phyloP scores from a whole-genome alignment of 2,888 invertebrate species.

The Athalia rosae region DNA sequence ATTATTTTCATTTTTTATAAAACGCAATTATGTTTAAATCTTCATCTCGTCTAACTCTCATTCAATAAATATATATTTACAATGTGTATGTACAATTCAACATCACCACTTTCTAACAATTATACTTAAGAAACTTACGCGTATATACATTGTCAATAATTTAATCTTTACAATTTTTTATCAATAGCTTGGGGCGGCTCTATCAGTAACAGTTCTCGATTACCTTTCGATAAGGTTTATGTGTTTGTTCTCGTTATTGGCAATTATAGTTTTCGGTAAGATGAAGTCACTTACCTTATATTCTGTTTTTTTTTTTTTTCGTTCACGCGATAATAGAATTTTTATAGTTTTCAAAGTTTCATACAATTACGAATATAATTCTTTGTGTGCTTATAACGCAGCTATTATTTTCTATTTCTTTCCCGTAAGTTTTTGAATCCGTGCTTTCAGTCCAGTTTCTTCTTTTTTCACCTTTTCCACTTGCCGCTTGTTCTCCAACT shows the following conservation, averaged over 20 bases:
- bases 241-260: background rate
- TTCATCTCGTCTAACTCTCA: conserved; percentile 13
- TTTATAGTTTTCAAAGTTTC: background rate
- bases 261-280: conserved; percentile 11
- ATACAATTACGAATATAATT: conserved; percentile 1
- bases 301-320: background rate
- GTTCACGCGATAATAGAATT: background rate
- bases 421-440: conserved; percentile 77
- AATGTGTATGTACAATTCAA: conserved; percentile 37
- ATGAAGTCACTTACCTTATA: conserved; percentile 10
- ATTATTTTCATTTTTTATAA: conserved; percentile 31
- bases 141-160: conserved; percentile 2
- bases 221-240: background rate
- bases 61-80: conserved; percentile 47
- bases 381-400: conserved; percentile 24
- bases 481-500: conserved; percentile 57
- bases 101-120: conserved; percentile 2
- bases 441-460: conserved; percentile 81
- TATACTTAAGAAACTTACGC: background rate
- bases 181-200: conserved; percentile 36
- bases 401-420: conserved; percentile 51
- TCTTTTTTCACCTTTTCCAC: conserved; percentile 72
- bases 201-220: background rate
- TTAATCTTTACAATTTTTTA: conserved; percentile 35
- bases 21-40: conserved; percentile 43